Evolutionary conservation across 2,888 invertebrate species (phyloP).

Genomic region (Brachynemurus nebulosus): DNA sequence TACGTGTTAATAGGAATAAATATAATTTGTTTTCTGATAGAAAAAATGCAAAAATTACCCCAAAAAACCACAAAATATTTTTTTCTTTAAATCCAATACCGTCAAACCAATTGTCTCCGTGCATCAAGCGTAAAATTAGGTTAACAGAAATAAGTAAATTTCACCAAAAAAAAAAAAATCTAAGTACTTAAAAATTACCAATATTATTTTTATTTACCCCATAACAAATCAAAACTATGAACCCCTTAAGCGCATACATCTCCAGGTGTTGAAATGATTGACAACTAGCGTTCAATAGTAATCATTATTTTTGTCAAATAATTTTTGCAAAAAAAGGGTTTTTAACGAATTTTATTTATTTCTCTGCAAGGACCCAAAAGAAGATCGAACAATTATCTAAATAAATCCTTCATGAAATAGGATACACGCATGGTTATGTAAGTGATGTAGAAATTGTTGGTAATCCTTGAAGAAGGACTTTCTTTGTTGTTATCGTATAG

Average conservation of each 20-base stretch:
- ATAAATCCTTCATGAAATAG: not conserved
- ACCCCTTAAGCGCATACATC: not conserved
- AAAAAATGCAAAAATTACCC: no score
- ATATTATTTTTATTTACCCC: not conserved
- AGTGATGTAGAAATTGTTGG: not conserved
- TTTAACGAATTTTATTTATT: not conserved
- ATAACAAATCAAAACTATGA: not conserved
- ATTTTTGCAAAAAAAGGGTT: conserved; percentile 1
- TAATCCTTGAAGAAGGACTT: not conserved
- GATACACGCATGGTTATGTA: conserved; percentile 1
- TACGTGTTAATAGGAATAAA: no score
- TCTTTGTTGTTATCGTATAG: not conserved
- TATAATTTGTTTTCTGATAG: no score
- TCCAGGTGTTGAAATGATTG: not conserved
- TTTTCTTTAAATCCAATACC: no score
- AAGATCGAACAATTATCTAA: no score
- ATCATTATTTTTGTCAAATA: not conserved
- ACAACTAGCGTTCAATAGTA: not conserved
- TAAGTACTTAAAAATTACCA: no score
- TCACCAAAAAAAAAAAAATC: no score
- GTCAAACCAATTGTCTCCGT: no score
- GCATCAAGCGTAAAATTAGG: no score
- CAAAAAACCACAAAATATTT: no score
- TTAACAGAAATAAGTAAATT: no score
- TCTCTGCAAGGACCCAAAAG: not conserved